These are phyloP conservation scores for Ephydatia muelleri DNA, from an alignment of 37 sponge, comb jelly and placozoan genomes.

Conservation along the genomic window DNA sequence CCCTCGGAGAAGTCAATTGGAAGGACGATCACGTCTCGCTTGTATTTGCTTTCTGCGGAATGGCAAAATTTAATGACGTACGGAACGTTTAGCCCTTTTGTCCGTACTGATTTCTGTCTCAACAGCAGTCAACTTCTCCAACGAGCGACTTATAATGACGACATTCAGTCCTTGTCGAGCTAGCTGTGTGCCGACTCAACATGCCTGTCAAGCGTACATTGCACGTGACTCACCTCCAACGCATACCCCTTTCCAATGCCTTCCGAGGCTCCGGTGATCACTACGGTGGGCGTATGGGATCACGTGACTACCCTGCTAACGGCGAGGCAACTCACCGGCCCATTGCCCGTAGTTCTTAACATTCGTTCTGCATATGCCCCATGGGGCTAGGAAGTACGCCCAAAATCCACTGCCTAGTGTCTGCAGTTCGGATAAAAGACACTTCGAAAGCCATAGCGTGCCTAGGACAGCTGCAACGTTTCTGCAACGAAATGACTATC, in stretches of 20 bases:
- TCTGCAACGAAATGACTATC: not conserved
- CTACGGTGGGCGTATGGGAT: not conserved
- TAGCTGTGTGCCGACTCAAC: slow-evolving; percentile 6
- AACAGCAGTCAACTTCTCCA: slow-evolving; percentile 53
- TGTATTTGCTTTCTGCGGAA: slow-evolving; percentile 34
- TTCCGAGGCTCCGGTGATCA: slow-evolving; percentile 70
- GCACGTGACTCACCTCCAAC: slow-evolving; percentile 27
- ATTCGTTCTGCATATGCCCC: slow-evolving; percentile 41
- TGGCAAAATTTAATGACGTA: too few relatives aligned
- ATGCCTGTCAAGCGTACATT: too few relatives aligned
- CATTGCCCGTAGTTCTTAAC: slow-evolving; percentile 64
- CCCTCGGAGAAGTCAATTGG: slow-evolving; percentile 64
- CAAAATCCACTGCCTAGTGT: slow-evolving; percentile 3
- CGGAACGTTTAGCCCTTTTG: too few relatives aligned
- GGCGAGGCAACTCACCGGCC: slow-evolving; percentile 42
- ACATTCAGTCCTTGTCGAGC: slow-evolving; percentile 66
- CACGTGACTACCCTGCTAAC: not conserved
- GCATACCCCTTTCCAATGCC: slow-evolving; percentile 77
- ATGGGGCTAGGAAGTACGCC: slow-evolving; percentile 42
- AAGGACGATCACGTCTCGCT: slow-evolving; percentile 46
- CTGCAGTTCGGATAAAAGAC: not conserved
- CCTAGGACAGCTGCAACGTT: slow-evolving; percentile 47
- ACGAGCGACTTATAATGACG: slow-evolving; percentile 56
- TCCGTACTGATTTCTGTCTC: slow-evolving; percentile 51
- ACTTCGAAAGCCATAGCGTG: slow-evolving; percentile 10